These are phyloP conservation scores for Thalassoma bifasciatum DNA, from an alignment of 2,113 vertebrate genomes.

Conservation along the genomic window DNA sequence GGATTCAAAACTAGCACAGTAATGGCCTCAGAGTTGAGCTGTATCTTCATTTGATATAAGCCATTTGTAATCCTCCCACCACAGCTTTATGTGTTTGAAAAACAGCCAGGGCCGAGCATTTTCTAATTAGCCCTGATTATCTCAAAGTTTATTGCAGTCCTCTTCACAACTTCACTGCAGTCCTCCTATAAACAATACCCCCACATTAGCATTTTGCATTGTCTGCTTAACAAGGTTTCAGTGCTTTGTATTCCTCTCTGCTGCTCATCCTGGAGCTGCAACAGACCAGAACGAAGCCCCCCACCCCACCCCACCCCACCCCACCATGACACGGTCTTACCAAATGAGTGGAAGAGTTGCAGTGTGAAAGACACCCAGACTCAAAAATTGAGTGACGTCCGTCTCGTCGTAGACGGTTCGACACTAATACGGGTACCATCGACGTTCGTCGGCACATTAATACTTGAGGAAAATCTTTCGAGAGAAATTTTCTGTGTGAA, in stretches of 20 bases:
- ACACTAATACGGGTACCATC: too few species aligned
- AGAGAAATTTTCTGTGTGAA: too few species aligned
- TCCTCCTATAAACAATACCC: constrained; percentile 48
- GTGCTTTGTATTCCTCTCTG: constrained; percentile 37
- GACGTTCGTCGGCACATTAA: too few species aligned
- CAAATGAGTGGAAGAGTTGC: constrained; percentile 33
- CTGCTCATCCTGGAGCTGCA: constrained; percentile 2
- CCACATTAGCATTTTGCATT: constrained; percentile 60
- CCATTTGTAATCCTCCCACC: constrained; percentile 46
- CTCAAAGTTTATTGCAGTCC: constrained; percentile 48
- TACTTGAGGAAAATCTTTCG: too few species aligned
- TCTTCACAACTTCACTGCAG: constrained; percentile 21
- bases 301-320: too few species aligned
- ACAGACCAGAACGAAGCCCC: constrained; percentile 23
- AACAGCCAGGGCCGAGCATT: constrained; percentile 38
- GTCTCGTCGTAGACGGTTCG: too few species aligned
- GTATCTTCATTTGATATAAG: constrained; percentile 50
- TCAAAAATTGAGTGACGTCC: too few species aligned
- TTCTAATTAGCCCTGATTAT: constrained; percentile 62
- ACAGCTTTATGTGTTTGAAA: constrained; percentile 48
- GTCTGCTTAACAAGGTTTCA: constrained; percentile 46
- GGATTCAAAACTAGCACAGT: constrained; percentile 20
- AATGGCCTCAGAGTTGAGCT: constrained; percentile 29
- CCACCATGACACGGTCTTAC: constrained; percentile 22
- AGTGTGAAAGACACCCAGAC: too few species aligned